Conservation (phyloP, 2,797 vertebrate genomes). For the Hipposideros larvatus region DNA sequence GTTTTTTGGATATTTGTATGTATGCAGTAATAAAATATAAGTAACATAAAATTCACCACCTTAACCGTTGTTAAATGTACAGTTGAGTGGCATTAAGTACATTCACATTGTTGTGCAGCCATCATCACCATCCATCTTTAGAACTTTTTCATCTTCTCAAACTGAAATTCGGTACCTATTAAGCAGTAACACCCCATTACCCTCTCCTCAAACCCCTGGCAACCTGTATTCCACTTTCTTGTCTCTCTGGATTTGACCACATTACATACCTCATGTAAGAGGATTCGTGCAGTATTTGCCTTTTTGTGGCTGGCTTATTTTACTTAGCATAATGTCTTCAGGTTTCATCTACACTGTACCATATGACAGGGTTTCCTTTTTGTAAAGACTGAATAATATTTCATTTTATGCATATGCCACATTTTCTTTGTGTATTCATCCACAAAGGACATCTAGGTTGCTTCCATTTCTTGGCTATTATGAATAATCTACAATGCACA, state of each 20-base stretch:
- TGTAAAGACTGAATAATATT: neutral
- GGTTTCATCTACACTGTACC: neutral
- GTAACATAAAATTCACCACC: neutral
- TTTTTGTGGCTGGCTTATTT: neutral
- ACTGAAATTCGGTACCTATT: neutral
- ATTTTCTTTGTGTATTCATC: neutral
- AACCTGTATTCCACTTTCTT: neutral
- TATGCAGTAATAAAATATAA: neutral
- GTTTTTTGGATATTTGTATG: neutral
- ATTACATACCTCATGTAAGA: neutral
- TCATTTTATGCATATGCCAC: neutral
- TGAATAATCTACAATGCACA: neutral
- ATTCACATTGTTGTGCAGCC: neutral
- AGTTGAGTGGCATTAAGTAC: neutral
- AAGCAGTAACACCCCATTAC: neutral
- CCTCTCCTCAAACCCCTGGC: neutral
- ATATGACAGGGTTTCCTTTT: neutral
- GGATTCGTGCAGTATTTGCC: neutral
- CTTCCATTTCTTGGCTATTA: neutral
- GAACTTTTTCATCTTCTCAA: neutral
- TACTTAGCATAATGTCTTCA: neutral
- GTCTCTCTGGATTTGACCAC: neutral
- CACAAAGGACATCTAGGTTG: neutral
- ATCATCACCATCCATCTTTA: neutral
- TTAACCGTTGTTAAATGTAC: neutral